These are phyloP conservation scores for Anableps anableps DNA, from an alignment of 2,797 vertebrate species.

Conservation along the genomic window DNA sequence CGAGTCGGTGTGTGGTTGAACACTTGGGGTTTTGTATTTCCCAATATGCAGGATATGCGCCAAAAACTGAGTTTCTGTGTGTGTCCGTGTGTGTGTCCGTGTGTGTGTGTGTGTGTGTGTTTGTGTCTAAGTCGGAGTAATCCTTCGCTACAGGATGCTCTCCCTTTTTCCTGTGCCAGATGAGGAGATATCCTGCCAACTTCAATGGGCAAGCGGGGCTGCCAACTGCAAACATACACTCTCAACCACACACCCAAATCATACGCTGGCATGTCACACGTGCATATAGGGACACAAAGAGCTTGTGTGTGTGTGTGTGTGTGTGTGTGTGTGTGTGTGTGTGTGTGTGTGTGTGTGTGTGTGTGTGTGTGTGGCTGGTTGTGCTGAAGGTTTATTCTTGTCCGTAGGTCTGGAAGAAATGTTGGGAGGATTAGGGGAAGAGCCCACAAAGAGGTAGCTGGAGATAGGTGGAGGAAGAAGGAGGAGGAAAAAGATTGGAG, in stretches of 20 bases:
- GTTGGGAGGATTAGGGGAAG: conserved; percentile 60
- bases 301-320: conserved; percentile 16
- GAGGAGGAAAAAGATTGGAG: not conserved
- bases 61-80: conserved; percentile 15
- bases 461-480: conserved; percentile 45
- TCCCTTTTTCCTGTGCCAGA: conserved; percentile 78
- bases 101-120: conserved; percentile 49
- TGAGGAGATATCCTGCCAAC: conserved; percentile 77
- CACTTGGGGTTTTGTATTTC: conserved; percentile 52
- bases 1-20: conserved; percentile 48
- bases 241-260: conserved; percentile 43
- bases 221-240: conserved; percentile 64
- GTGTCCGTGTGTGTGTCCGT: conserved; percentile 44
- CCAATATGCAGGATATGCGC: conserved; percentile 54
- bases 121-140: conserved; percentile 74
- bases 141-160: conserved; percentile 75
- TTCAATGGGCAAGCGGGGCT: conserved; percentile 56
- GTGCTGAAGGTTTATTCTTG: conserved; percentile 60
- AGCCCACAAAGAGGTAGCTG: conserved; percentile 64
- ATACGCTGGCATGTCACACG: conserved; percentile 53
- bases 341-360: conserved; percentile 8
- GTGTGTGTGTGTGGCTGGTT: conserved; percentile 4
- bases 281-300: conserved; percentile 54
- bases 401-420: conserved; percentile 68
- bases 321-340: conserved; percentile 7